Conservation (phyloP, 2,113 vertebrate genomes). For the Athene noctua region DNA sequence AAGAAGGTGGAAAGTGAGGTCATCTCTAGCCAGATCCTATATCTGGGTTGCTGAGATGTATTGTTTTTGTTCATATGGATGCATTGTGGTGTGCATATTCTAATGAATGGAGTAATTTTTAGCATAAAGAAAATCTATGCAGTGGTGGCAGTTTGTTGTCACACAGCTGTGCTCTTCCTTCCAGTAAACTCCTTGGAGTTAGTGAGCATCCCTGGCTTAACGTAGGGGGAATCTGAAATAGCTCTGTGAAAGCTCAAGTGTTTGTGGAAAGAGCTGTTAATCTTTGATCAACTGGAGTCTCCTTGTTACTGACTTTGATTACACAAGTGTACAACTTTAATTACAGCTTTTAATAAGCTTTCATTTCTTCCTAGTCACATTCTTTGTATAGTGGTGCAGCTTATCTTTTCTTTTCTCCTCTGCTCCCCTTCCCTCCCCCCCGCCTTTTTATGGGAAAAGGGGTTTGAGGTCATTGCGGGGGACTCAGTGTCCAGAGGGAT, state of each 20-base stretch:
- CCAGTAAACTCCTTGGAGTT: not conserved
- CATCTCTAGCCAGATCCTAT: not conserved
- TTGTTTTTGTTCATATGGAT: not conserved
- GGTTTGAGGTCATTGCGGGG: not conserved
- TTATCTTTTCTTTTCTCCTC: constrained; percentile 9
- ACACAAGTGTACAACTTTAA: constrained; percentile 67
- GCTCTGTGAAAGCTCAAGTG: not conserved
- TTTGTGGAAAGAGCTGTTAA: constrained; percentile 53
- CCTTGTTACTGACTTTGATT: constrained; percentile 73
- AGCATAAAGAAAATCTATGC: not conserved
- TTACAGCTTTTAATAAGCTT: constrained; percentile 72
- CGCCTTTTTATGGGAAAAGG: not conserved
- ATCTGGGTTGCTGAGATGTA: not conserved
- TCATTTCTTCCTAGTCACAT: constrained; percentile 50
- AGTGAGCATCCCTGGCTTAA: not conserved
- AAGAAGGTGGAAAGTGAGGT: not conserved
- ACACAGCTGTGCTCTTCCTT: not conserved
- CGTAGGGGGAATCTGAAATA: not conserved
- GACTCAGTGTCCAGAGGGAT: not conserved
- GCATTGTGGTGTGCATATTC: not conserved
- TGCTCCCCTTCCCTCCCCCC: not conserved
- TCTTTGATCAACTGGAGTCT: constrained; percentile 60
- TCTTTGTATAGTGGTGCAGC: constrained; percentile 29
- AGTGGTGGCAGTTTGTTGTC: not conserved
- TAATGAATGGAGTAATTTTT: not conserved